Base-by-base conservation (phyloP, 2,888 invertebrate species). In the Timema podura region DNA sequence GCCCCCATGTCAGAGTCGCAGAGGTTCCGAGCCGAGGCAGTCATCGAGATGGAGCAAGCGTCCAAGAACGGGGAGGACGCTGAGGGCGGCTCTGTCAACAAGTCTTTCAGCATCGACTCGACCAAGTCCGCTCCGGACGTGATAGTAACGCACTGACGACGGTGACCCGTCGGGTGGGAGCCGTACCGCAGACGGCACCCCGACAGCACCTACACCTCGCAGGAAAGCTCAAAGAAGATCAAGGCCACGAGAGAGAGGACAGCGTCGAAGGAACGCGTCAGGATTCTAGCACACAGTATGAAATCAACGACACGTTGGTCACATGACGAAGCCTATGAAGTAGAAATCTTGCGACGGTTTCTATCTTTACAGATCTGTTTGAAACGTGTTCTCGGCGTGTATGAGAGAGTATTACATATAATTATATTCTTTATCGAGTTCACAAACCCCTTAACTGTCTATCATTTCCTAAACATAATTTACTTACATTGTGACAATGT, bases 81-180 rank as follows among this genome's bases (percentile, higher is more conserved):
- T 65, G 73, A 74, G 54, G 71, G 51, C 65, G 45, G 70, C 46
- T 15, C 46, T 6, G 61, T 48, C 11, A 68, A 87, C 59, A 83
- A 90, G 67, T 91, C 91, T 64, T 91, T 90, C 82, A 91, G 92
- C 82, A 89, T 89, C 71, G 90, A 93, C 79, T 93, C 93, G 70
- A 92, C 93, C 71, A 92, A 93, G 78, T 93, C 94, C 70, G 94
- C 94, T 1, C 94, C 94, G 66, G 95, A 95, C 81, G 94, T 95
- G 77, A 93, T 95, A 79, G 93, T 93, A 77, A 90, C 89, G 73
- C 90, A 90, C 87, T 90, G 89, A 90, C 89, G 87, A 77, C 81
- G 83, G 82, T 78, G 77, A 73, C 73, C 66, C 67, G 70, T 68
- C 73, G 72, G 65, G 79, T 86, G 86, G 86, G 85, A 86, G 79